These are phyloP conservation scores for Drosophila gaucha DNA, from an alignment of 2,888 invertebrate genomes.

Conservation along the genomic window DNA sequence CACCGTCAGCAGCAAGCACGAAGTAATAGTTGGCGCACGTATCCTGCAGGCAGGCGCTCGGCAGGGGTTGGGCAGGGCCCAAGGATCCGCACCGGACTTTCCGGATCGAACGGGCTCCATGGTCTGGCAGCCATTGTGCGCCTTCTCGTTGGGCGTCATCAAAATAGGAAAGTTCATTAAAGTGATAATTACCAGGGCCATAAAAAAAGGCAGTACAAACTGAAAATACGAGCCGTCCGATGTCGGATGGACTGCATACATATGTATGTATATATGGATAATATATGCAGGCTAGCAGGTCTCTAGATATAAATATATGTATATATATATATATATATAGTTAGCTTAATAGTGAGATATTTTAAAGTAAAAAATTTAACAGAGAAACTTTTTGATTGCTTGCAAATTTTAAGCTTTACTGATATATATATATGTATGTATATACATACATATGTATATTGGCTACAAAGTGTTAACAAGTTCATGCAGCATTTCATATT, in stretches of 20 bases:
- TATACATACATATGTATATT: too few relatives aligned
- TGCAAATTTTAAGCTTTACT: too few relatives aligned
- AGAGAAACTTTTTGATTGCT: too few relatives aligned
- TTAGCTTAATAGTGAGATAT: too few relatives aligned
- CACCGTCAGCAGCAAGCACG: constrained; percentile 38
- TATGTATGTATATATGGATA: too few relatives aligned
- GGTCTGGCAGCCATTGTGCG: constrained; percentile 37
- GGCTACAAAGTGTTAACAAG: too few relatives aligned
- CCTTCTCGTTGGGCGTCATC: constrained; percentile 53
- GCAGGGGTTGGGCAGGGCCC: not conserved
- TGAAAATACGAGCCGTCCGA: constrained; percentile 14
- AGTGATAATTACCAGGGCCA: constrained; percentile 76
- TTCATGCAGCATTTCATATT: too few relatives aligned
- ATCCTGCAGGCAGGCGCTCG: constrained; percentile 10
- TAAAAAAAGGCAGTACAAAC: constrained; percentile 51
- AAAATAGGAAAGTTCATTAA: constrained; percentile 78
- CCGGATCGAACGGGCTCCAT: constrained; percentile 8
- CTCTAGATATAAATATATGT: too few relatives aligned
- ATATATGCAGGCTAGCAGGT: too few relatives aligned
- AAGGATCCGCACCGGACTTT: constrained; percentile 13
- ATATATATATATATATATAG: not conserved
- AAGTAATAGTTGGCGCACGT: constrained; percentile 39
- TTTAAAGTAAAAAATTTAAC: too few relatives aligned
- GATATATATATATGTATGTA: too few relatives aligned
- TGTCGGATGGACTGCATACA: not conserved